These are phyloP conservation scores for Chalcosyrphus nemorum DNA, from an alignment of 2,888 invertebrate species.

Conservation along the genomic window DNA sequence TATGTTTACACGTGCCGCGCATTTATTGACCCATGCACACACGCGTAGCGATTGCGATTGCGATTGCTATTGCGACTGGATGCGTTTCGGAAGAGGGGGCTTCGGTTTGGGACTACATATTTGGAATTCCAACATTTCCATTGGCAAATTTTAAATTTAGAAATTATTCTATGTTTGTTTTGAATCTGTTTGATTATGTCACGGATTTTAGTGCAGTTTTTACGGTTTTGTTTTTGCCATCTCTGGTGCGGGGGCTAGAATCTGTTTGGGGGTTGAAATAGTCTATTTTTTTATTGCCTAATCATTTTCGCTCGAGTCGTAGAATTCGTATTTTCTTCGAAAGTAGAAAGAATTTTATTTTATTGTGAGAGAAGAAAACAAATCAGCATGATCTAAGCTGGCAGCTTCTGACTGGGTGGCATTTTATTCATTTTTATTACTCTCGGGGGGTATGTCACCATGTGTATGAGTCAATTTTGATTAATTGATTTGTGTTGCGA, in stretches of 20 bases:
- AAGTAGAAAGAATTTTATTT: not conserved
- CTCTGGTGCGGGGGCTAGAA: conserved; percentile 5
- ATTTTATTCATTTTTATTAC: conserved; percentile 4
- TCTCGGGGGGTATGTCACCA: conserved; percentile 18
- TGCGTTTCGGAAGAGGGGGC: not conserved
- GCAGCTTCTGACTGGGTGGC: conserved; percentile 16
- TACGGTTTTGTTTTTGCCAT: conserved; percentile 38
- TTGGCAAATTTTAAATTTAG: conserved; percentile 4
- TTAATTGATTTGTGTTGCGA: conserved; percentile 9
- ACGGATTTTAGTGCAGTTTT: conserved; percentile 50
- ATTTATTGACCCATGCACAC: conserved; percentile 54
- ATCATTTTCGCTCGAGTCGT: not conserved
- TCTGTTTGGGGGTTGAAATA: not conserved
- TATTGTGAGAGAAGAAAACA: too few species aligned
- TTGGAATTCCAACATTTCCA: not conserved
- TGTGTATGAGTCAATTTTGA: conserved; percentile 38
- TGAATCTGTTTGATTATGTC: conserved; percentile 26
- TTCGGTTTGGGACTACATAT: not conserved
- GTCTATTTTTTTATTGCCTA: not conserved
- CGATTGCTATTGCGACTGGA: not conserved
- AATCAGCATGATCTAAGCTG: conserved; percentile 42
- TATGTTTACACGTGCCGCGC: conserved; percentile 67
- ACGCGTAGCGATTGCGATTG: conserved; percentile 22
- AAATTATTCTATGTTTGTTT: not conserved
- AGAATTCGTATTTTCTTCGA: not conserved